Percentiles rank a stretch among this genome's conserved stretches.
Conservation (phyloP, 2,113 vertebrate genomes). For the Anhinga anhinga region DNA sequence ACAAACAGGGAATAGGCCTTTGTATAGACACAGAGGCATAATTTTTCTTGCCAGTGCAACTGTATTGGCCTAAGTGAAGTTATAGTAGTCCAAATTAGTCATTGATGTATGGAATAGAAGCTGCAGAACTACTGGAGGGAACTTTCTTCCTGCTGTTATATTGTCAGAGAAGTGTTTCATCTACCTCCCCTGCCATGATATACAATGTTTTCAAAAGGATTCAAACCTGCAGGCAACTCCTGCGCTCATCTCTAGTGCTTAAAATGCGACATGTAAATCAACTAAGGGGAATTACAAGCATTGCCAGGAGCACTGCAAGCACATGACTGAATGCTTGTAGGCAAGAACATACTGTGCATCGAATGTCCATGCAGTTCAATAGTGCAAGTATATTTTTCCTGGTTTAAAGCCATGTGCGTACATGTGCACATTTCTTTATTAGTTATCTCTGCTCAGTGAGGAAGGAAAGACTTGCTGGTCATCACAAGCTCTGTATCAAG, state of each 20-base stretch:
- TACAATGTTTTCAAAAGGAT: conserved; percentile 1
- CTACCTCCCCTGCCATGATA: neutral
- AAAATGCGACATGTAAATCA: conserved; percentile 13
- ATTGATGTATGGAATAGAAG: conserved; percentile 8
- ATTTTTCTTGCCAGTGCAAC: neutral
- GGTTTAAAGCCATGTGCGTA: neutral
- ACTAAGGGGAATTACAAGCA: neutral
- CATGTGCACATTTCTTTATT: neutral
- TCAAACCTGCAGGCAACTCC: neutral
- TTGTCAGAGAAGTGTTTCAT: neutral
- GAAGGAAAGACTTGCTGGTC: neutral
- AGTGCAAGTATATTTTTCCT: fast-evolving
- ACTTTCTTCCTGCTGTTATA: neutral
- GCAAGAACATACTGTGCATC: neutral
- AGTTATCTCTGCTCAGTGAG: neutral
- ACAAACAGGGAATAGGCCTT: neutral
- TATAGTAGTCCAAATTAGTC: neutral
- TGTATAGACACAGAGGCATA: neutral
- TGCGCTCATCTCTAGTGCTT: neutral
- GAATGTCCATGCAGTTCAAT: neutral
- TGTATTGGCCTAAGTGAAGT: neutral
- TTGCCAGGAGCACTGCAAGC: neutral
- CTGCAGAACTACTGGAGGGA: conserved; percentile 29
- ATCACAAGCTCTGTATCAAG: neutral
- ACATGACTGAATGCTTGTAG: neutral